These are phyloP conservation scores for Delphinapterus leucas DNA, from an alignment of 2,113 vertebrate genomes.

Conservation along the genomic window DNA sequence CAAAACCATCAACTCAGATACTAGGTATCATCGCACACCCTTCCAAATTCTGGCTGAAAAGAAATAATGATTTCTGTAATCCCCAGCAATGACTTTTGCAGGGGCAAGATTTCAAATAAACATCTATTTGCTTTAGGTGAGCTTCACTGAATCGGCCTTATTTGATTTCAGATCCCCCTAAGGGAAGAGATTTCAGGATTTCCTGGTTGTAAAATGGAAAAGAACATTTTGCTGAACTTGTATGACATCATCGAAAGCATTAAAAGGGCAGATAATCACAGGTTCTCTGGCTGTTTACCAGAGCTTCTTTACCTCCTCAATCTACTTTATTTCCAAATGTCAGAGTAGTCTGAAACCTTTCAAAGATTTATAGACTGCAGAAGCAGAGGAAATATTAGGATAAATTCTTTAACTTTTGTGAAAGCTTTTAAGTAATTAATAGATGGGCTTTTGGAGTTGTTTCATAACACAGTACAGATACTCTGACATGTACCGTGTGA, in stretches of 20 bases:
- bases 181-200: slow-evolving; percentile 72
- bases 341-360: slow-evolving; percentile 76
- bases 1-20: background rate
- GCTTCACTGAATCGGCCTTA: slow-evolving; percentile 73
- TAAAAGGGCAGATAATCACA: slow-evolving; percentile 71
- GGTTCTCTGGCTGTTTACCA: slow-evolving; percentile 75
- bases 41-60: slow-evolving; percentile 58
- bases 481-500: background rate
- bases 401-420: slow-evolving; percentile 62
- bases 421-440: slow-evolving; percentile 70
- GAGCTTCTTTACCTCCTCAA: slow-evolving; percentile 56
- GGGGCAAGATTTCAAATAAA: slow-evolving; percentile 77
- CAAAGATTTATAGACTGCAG: slow-evolving; percentile 55
- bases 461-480: background rate
- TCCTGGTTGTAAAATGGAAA: slow-evolving; percentile 56
- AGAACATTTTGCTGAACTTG: slow-evolving; percentile 63
- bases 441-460: background rate
- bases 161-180: slow-evolving; percentile 79
- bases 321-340: slow-evolving; percentile 82
- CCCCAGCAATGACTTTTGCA: slow-evolving; percentile 51
- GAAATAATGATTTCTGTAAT: slow-evolving; percentile 77
- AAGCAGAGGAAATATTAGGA: slow-evolving; percentile 67
- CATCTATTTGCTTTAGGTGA: slow-evolving; percentile 77
- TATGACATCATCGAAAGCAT: slow-evolving; percentile 55
- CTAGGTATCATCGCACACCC: background rate